Percentiles rank a stretch among this genome's conserved stretches.
Conservation (phyloP, 2,888 invertebrate genomes). For the Xylophagus ater region DNA sequence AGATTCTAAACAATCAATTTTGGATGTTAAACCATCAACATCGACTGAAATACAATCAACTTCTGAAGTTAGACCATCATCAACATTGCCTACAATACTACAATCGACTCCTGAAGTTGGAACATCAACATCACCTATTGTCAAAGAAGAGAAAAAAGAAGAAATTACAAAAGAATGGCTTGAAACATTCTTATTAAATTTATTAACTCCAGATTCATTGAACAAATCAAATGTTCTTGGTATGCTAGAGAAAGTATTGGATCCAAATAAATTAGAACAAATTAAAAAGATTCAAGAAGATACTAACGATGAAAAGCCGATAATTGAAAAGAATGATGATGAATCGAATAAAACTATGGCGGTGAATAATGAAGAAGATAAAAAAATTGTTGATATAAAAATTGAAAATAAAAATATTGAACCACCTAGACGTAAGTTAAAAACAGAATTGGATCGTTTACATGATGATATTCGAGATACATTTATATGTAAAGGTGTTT, state of each 20-base stretch:
- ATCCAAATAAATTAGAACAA: constrained; percentile 23
- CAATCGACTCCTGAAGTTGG: constrained; percentile 2
- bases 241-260: constrained; percentile 25
- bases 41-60: neutral
- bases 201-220: constrained; percentile 22
- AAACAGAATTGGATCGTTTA: constrained; percentile 47
- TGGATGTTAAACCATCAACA: constrained; percentile 18
- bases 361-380: constrained; percentile 10
- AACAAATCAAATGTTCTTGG: constrained; percentile 23
- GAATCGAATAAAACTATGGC: constrained; percentile 14
- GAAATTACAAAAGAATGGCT: constrained; percentile 20
- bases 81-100: neutral
- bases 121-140: neutral
- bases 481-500: constrained; percentile 48
- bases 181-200: constrained; percentile 24
- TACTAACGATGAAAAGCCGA: neutral
- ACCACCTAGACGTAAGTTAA: constrained; percentile 1
- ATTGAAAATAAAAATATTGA: neutral
- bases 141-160: constrained; percentile 15
- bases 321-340: constrained; percentile 2
- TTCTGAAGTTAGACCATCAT: neutral
- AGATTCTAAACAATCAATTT: constrained; percentile 3
- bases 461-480: constrained; percentile 55
- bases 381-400: constrained; percentile 9
- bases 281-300: constrained; percentile 23